A percentile compares a stretch with the other conserved stretches of the same genome.
These are phyloP conservation scores for Athalia rosae DNA, from an alignment of 2,888 invertebrate species.

Conservation along the genomic window DNA sequence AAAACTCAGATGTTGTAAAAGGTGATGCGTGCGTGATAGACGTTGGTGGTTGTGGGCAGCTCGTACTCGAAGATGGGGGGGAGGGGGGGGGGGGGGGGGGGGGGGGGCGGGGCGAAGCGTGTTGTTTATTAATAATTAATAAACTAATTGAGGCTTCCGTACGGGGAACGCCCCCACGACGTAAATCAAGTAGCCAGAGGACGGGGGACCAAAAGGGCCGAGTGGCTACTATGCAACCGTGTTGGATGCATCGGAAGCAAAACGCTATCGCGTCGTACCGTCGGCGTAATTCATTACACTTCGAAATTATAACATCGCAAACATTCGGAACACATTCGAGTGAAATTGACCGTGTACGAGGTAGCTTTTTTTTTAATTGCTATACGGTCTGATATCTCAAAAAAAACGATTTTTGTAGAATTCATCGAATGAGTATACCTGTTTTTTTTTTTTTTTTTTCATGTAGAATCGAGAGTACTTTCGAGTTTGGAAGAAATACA, in stretches of 20 bases:
- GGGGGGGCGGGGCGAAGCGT: slow-evolving; percentile 46
- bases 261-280: not conserved
- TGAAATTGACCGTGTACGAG: too few relatives aligned
- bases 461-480: too few relatives aligned
- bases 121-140: slow-evolving; percentile 72
- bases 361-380: too few relatives aligned
- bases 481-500: too few relatives aligned
- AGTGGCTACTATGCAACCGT: not conserved
- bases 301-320: not conserved
- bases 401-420: too few relatives aligned
- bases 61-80: slow-evolving; percentile 17
- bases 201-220: slow-evolving; percentile 17
- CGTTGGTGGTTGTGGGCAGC: too few relatives aligned
- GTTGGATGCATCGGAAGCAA: not conserved
- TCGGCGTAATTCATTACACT: slow-evolving; percentile 61
- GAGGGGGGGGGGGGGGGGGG: slow-evolving; percentile 17
- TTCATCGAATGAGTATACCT: too few relatives aligned
- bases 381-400: too few relatives aligned
- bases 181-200: slow-evolving; percentile 68
- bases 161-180: slow-evolving; percentile 65
- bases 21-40: too few relatives aligned
- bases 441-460: too few relatives aligned
- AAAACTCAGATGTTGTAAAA: too few relatives aligned
- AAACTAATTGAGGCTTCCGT: slow-evolving; percentile 72
- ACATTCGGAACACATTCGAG: too few relatives aligned